Base-by-base conservation (phyloP, 2,797 vertebrate genomes). In the Neosalanx taihuensis region DNA sequence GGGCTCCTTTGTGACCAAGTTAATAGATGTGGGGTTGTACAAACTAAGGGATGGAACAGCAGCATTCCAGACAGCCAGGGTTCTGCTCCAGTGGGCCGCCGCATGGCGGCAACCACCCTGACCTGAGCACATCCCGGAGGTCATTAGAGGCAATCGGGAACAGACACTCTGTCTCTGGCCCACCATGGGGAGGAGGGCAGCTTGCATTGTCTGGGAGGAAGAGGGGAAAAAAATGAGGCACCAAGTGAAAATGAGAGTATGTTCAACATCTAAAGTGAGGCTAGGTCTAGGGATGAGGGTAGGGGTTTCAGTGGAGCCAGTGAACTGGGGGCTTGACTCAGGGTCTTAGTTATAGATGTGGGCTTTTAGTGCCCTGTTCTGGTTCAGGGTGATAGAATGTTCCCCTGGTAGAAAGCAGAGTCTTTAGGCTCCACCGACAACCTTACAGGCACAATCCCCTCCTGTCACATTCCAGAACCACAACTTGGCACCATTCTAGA, bases 291-390 rank as follows among this genome's bases (percentile, higher is more conserved):
- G 41, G 41, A 46, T 46, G 41, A 9, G 41, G 41, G 41, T 46
- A 12, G 41, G 7, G 12, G 13, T 46, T 46, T 1, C 13, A 46
- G 41, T 46, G 41, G 41, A 41, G 37, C 37, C 37, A 41, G 37
- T 41, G 51, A 56, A 56, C 51, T 56, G 18, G 51, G 15, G 51
- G 41, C 41, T 13, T 68, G 65, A 20, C 18, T 56, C 51, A 56
- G 51, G 51, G 51, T 56, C 15, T 49, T 1, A 46, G 1, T 46
- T 56, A n/a, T 63, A 56, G 41, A 23, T 76, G 73, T 26, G 76
- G 78, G 78, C 81, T 80, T 76, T 76, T 80, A 78, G 76, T 71
- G 73, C 75, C 76, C 73, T 71, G 59, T 3, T 20, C 64, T 15
- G 53, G 69, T 76, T 80, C 67, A 71, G 78, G 76, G 76, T 74